Evolutionary conservation across 2,888 invertebrate genomes (phyloP).

Genomic region (Hylaea fasciaria): DNA sequence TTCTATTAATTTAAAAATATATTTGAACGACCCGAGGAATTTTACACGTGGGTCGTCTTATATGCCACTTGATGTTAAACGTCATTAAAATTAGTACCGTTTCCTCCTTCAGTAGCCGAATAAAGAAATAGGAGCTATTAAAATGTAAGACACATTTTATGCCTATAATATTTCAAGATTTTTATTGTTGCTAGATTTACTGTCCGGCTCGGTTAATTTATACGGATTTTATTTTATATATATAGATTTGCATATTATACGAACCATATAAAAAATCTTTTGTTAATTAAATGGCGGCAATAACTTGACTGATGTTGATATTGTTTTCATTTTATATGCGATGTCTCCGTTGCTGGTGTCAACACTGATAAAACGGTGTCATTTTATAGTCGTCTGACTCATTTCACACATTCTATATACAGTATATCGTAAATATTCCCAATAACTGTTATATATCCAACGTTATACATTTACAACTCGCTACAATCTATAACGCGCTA

Average conservation of each 20-base stretch:
- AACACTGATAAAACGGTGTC: neutral
- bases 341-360: neutral
- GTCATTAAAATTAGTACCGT: constrained; percentile 59
- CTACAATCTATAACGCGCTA: constrained; percentile 31
- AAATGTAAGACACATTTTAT: constrained; percentile 70
- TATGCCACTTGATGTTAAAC: constrained; percentile 57
- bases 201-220: constrained; percentile 61
- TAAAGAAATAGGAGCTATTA: constrained; percentile 70
- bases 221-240: constrained; percentile 56
- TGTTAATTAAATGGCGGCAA: constrained; percentile 33
- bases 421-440: constrained; percentile 10
- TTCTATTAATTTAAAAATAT: constrained; percentile 33
- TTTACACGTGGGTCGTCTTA: constrained; percentile 44
- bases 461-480: constrained; percentile 25
- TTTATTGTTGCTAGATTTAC: constrained; percentile 70
- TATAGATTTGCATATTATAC: constrained; percentile 65
- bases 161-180: constrained; percentile 66
- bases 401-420: constrained; percentile 11
- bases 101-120: constrained; percentile 69
- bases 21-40: constrained; percentile 34
- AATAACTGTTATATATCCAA: constrained; percentile 20
- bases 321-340: constrained; percentile 7
- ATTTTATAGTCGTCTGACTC: constrained; percentile 9
- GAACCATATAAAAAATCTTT: constrained; percentile 38
- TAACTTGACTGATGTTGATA: constrained; percentile 21